These are phyloP conservation scores for Ditylenchus dipsaci DNA, from an alignment of 1,140 invertebrate genomes.

Conservation along the genomic window DNA sequence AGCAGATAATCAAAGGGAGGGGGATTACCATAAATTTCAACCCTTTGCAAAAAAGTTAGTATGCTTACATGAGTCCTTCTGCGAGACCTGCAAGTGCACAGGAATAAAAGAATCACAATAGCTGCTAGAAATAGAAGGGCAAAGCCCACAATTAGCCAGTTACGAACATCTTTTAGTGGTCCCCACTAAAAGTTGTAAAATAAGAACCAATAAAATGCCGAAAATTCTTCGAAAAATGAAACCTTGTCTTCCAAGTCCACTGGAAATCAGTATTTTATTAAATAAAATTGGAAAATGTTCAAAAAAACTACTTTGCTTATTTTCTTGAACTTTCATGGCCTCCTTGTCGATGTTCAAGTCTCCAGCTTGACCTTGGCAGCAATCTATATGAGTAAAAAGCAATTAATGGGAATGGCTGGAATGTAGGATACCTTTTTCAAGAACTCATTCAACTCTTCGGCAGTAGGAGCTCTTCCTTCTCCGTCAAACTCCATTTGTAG, in stretches of 20 bases:
- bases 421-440: constrained; percentile 22
- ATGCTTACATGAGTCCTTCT: constrained; percentile 37
- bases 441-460: constrained; percentile 35
- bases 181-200: constrained; percentile 17
- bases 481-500: constrained; percentile 38
- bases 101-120: neutral
- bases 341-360: constrained; percentile 16
- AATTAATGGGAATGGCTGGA: neutral
- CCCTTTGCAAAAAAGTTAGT: too few relatives aligned
- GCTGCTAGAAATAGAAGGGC: neutral
- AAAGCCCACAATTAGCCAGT: constrained; percentile 6
- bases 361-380: neutral
- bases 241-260: constrained; percentile 38
- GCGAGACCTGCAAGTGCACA: constrained; percentile 10
- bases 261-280: neutral
- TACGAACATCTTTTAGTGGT: constrained; percentile 32
- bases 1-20: too few relatives aligned
- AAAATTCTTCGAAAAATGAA: too few relatives aligned
- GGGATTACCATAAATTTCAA: too few relatives aligned
- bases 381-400: neutral
- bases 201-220: too few relatives aligned
- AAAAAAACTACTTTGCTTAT: neutral
- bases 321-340: constrained; percentile 11
- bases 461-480: constrained; percentile 25
- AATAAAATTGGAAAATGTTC: neutral